Conservation (phyloP, 2,888 invertebrate genomes). For the Hemaris fuciformis region DNA sequence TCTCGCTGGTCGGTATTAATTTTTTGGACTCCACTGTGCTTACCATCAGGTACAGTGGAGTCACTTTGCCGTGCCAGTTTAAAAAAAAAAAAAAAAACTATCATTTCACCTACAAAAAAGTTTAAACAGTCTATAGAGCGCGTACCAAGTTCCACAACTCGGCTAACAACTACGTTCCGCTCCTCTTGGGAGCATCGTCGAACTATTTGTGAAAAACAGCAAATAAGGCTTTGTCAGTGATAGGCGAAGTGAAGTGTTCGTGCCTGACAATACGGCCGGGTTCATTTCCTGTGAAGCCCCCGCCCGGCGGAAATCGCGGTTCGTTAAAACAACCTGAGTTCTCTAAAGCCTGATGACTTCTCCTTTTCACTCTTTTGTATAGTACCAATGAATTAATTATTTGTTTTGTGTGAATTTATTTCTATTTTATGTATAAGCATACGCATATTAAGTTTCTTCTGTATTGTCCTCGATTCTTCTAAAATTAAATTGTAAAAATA, state of each 20-base stretch:
- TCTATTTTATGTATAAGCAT: too few relatives aligned
- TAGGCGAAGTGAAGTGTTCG: conserved; percentile 54
- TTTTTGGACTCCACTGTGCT: too few relatives aligned
- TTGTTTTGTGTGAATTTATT: background rate
- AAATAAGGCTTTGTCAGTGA: conserved; percentile 67
- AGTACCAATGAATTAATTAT: too few relatives aligned
- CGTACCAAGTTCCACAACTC: conserved; percentile 13
- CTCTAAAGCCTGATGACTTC: background rate
- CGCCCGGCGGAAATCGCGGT: conserved; percentile 47
- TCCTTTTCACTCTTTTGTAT: background rate
- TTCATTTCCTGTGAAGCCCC: conserved; percentile 64
- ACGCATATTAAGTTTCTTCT: too few relatives aligned
- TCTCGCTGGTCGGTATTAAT: too few relatives aligned
- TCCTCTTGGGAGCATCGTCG: conserved; percentile 39
- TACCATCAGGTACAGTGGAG: too few relatives aligned
- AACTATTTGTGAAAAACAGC: conserved; percentile 66
- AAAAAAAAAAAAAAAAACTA: too few relatives aligned
- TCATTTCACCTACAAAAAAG: background rate
- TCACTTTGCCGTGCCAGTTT: too few relatives aligned
- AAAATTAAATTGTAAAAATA: too few relatives aligned
- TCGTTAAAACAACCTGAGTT: conserved; percentile 40
- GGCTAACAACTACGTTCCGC: conserved; percentile 35
- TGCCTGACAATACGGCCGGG: conserved; percentile 57
- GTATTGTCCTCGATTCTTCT: too few relatives aligned
- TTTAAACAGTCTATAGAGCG: background rate